These are phyloP conservation scores for Ophion ellenae DNA, from an alignment of 2,888 invertebrate genomes.

Conservation along the genomic window DNA sequence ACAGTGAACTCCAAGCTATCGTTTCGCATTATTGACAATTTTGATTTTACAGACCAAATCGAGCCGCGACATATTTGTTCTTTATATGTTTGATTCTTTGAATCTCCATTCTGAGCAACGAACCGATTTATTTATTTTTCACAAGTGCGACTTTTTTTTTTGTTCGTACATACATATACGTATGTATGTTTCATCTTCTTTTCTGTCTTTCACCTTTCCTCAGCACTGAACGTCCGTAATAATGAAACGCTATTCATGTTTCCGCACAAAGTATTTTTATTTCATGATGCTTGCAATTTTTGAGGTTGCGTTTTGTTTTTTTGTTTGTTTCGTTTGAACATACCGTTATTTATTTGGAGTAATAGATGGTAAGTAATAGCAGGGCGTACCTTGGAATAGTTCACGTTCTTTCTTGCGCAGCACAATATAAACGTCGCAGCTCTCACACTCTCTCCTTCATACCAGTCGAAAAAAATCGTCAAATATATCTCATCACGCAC, in stretches of 20 bases:
- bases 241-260: slow-evolving; percentile 81
- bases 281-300: slow-evolving; percentile 78
- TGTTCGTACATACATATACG: slow-evolving; percentile 15
- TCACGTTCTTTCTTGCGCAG: slow-evolving; percentile 84
- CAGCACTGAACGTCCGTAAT: slow-evolving; percentile 84
- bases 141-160: slow-evolving; percentile 24
- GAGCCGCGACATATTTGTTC: slow-evolving; percentile 50
- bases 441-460: slow-evolving; percentile 78
- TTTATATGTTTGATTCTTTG: slow-evolving; percentile 42
- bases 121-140: slow-evolving; percentile 45
- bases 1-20: slow-evolving; percentile 90
- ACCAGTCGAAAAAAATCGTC: slow-evolving; percentile 63
- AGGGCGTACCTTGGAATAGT: slow-evolving; percentile 84
- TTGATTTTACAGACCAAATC: slow-evolving; percentile 62
- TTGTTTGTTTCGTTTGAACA: slow-evolving; percentile 75
- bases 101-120: slow-evolving; percentile 61
- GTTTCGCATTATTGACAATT: slow-evolving; percentile 67
- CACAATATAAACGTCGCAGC: slow-evolving; percentile 84
- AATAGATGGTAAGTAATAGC: slow-evolving; percentile 82
- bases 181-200: slow-evolving; percentile 42
- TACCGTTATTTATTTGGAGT: slow-evolving; percentile 81
- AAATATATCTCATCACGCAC: slow-evolving; percentile 66
- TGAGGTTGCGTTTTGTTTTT: slow-evolving; percentile 67
- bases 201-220: slow-evolving; percentile 84
- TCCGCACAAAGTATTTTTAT: slow-evolving; percentile 81